Evolutionary conservation across 1,140 invertebrate genomes (phyloP).

Genomic region (Wiebesia pumilae): DNA sequence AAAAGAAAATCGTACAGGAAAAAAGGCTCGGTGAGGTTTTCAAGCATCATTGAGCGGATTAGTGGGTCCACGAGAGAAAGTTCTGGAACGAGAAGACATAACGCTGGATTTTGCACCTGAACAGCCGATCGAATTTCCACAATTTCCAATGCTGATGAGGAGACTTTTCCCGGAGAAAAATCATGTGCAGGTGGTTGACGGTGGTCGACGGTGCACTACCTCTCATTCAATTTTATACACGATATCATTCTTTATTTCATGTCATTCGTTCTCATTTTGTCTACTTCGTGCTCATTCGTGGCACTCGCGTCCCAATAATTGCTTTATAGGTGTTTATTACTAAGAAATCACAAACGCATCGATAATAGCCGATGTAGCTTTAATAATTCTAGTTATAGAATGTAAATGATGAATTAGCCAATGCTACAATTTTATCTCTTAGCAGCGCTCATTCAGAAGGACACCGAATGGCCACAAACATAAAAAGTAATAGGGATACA

Average conservation of each 20-base stretch:
- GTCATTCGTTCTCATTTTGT: conserved; percentile 1
- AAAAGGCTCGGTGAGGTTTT: conserved; percentile 47
- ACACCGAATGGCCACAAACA: too few species aligned
- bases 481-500: too few species aligned
- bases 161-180: conserved; percentile 52
- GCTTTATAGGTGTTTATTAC: neutral
- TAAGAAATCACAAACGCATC: neutral
- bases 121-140: conserved; percentile 46
- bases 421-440: too few species aligned
- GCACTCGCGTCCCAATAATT: neutral
- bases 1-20: conserved; percentile 34
- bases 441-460: too few species aligned
- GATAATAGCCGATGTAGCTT: too few species aligned
- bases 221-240: neutral
- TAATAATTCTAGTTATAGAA: too few species aligned
- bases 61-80: conserved; percentile 38
- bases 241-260: neutral
- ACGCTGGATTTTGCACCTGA: conserved; percentile 47
- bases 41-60: conserved; percentile 56
- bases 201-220: conserved; percentile 28
- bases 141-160: conserved; percentile 31
- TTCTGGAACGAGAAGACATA: neutral
- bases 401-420: too few species aligned
- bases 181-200: conserved; percentile 28
- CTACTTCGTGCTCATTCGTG: neutral